phyloP scores from a whole-genome alignment of 2,797 vertebrate species.

The Tolypeutes matacus region DNA sequence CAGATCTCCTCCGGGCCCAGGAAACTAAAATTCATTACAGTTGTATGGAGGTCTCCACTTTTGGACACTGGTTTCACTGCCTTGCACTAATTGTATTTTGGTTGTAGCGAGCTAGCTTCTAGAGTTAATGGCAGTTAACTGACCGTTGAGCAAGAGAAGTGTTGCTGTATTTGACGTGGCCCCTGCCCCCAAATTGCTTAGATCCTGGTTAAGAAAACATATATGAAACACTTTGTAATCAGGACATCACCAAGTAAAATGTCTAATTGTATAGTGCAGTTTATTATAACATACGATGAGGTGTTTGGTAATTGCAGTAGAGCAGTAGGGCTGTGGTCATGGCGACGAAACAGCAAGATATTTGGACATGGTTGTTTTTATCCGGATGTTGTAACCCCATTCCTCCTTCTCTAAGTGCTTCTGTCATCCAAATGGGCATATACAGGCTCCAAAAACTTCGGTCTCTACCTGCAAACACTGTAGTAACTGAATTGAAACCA shows the following conservation, averaged over 20 bases:
- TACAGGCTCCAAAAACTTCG: background rate
- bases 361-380: background rate
- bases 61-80: background rate
- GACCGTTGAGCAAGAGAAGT: background rate
- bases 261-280: background rate
- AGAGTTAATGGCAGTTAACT: background rate
- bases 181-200: background rate
- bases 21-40: constrained; percentile 17
- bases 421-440: background rate
- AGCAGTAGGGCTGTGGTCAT: background rate
- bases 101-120: background rate
- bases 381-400: background rate
- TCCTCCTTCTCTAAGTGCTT: background rate
- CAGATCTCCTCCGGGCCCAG: background rate
- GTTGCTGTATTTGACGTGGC: background rate
- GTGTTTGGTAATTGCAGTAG: background rate
- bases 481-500: too few relatives aligned
- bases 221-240: background rate
- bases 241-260: background rate
- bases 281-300: fast-evolving
- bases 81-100: background rate
- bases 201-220: background rate
- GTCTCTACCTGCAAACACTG: too few relatives aligned
- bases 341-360: too few relatives aligned
- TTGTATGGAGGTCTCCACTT: background rate